Evolutionary conservation across 64 coral and sea anemone genomes (phyloP), one percentile per base, ranked within the genome.

Genomic region (Platygyra sinensis): DNA sequence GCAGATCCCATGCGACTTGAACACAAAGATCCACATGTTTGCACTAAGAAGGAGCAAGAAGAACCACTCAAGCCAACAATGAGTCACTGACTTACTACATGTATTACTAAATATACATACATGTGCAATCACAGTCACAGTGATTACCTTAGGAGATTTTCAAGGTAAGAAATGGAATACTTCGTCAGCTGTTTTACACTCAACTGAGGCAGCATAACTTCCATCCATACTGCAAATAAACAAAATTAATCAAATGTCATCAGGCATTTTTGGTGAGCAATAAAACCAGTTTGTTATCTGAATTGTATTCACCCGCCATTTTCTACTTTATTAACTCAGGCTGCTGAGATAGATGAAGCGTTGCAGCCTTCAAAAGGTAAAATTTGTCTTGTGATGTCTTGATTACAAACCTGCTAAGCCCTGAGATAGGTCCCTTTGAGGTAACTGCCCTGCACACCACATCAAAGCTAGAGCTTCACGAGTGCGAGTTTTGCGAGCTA

Each of bases 161-260:
- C 94, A 81, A 96, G 62, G 72, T 90, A 89, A 25, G 57, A 93
- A 72, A 96, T 60, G 50, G 87, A 77, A 81, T 80, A 96, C 52
- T 93, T 96, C 74, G 94, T 77, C 18, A 96, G 87, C 30, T 96
- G 94, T 77, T 96, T 96, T 33, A 82, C 29, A 38, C 54, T 74
- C 80, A 93, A 64, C 19, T 87, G 72, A 49, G 94, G 94, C 49
- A 96, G n/a, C 94, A 96, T 96, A 16, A 96, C 67, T 52, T 76
- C 83, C 19, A 93, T 79, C 94, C 94, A 96, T 50, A 96, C 94
- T 96, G 65, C 27, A 93, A 75, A 42, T 17, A 3, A 87, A 79
- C 24, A 88, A 30, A 36, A 82, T 50, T 10, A 67, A 60, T 17
- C 33, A 46, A 46, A 46, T 46, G 42, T 46, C 42, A 46, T 46